Conservation (phyloP, 2,888 invertebrate species). For the Drepana falcataria region DNA sequence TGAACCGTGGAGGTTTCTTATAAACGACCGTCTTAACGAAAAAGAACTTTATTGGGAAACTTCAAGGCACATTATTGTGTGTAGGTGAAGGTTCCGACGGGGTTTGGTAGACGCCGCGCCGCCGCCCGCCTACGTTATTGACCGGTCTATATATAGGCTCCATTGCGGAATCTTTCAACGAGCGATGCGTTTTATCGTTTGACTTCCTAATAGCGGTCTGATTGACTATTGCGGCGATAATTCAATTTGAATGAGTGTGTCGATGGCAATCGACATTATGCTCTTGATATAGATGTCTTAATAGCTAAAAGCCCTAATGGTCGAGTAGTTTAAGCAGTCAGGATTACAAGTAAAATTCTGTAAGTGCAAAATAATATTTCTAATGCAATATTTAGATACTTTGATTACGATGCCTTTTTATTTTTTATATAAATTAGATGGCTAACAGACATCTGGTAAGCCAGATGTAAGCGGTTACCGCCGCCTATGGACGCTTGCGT, state of each 20-base stretch:
- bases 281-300: too few species aligned
- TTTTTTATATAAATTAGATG: too few species aligned
- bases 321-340: too few species aligned
- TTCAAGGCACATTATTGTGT: constrained; percentile 5
- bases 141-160: constrained; percentile 66
- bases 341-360: too few species aligned
- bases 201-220: constrained; percentile 3
- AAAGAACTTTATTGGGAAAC: constrained; percentile 2
- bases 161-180: constrained; percentile 23
- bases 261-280: too few species aligned
- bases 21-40: not conserved
- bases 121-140: constrained; percentile 50
- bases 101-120: constrained; percentile 32
- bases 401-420: too few species aligned
- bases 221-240: not conserved
- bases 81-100: constrained; percentile 12
- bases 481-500: too few species aligned
- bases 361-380: too few species aligned
- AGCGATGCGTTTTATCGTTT: constrained; percentile 18
- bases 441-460: too few species aligned
- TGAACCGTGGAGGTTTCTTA: not conserved
- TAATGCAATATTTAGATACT: too few species aligned
- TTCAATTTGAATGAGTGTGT: not conserved
- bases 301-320: too few species aligned
- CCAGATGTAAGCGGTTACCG: too few species aligned